Evolutionary conservation across 2,113 vertebrate species (phyloP).

Genomic region (Monarcha castaneiventris): DNA sequence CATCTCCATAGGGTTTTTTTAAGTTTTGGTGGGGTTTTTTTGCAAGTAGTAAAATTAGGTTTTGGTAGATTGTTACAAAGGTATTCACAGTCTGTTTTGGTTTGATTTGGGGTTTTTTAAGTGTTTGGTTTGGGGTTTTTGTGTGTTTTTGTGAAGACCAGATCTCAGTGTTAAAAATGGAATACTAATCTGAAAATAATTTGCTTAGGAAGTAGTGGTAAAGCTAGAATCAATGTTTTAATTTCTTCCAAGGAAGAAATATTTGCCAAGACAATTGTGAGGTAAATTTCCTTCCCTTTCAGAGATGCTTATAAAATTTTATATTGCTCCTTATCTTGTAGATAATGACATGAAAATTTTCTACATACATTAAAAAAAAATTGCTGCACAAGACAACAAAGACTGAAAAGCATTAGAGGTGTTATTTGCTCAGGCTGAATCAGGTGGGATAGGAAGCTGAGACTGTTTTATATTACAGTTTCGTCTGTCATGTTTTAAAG

Average conservation of each 20-base stretch:
- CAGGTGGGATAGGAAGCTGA: not conserved
- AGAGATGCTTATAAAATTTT: not conserved
- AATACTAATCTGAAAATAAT: not conserved
- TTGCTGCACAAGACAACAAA: not conserved
- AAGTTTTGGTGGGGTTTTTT: not conserved
- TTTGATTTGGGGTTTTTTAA: not conserved
- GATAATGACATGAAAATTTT: not conserved
- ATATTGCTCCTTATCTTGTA: not conserved
- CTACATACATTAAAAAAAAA: not conserved
- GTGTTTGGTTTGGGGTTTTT: not conserved
- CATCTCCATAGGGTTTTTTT: not conserved
- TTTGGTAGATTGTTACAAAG: not conserved
- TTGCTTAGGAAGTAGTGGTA: not conserved
- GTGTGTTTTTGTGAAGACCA: not conserved
- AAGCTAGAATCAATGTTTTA: not conserved
- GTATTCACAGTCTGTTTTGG: not conserved
- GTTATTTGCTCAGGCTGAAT: not conserved
- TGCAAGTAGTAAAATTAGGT: not conserved
- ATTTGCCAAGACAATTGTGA: not conserved
- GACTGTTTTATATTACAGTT: not conserved
- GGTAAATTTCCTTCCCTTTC: not conserved
- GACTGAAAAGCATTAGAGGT: not conserved
- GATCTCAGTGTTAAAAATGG: not conserved
- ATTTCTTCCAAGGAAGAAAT: not conserved
- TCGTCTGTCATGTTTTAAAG: not conserved